A percentile compares a stretch with the other conserved stretches of the same genome.
These are phyloP conservation scores for Lordiphosa andalusiaca DNA, from an alignment of 2,888 invertebrate genomes.

Conservation along the genomic window DNA sequence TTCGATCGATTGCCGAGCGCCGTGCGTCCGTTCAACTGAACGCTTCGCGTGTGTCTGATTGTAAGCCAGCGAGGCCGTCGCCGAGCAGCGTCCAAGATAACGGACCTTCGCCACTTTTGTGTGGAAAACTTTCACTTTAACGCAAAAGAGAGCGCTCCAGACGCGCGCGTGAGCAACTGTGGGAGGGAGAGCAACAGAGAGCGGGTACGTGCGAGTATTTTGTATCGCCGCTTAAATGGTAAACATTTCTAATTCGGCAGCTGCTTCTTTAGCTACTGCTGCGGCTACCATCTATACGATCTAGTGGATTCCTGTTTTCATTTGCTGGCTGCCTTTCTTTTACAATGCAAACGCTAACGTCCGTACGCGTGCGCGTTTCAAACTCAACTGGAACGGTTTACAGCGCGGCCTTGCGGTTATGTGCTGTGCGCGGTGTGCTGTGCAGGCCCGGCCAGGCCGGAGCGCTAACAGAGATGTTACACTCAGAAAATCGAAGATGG, in stretches of 20 bases:
- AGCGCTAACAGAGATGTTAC: constrained; percentile 14
- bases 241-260: constrained; percentile 69
- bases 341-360: constrained; percentile 15
- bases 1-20: constrained; percentile 5
- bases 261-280: constrained; percentile 37
- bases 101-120: constrained; percentile 77
- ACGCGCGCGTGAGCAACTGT: constrained; percentile 8
- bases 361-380: constrained; percentile 67
- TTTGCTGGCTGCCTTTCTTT: constrained; percentile 51
- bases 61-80: constrained; percentile 47
- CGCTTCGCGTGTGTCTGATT: constrained; percentile 76
- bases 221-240: constrained; percentile 65
- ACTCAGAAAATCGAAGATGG: no score
- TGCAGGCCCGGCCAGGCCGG: no score
- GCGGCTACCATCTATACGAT: constrained; percentile 31
- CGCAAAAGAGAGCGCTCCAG: constrained; percentile 31
- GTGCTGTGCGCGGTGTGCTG: constrained; percentile 28
- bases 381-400: constrained; percentile 71
- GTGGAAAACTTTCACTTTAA: constrained; percentile 78
- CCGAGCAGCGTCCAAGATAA: constrained; percentile 73
- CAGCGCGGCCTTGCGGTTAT: constrained; percentile 53
- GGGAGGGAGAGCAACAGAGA: constrained; percentile 13
- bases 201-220: constrained; percentile 63
- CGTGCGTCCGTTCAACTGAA: constrained; percentile 76
- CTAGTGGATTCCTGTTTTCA: constrained; percentile 54